Conservation (phyloP, 2,888 invertebrate genomes). For the Tiliacea citrago region DNA sequence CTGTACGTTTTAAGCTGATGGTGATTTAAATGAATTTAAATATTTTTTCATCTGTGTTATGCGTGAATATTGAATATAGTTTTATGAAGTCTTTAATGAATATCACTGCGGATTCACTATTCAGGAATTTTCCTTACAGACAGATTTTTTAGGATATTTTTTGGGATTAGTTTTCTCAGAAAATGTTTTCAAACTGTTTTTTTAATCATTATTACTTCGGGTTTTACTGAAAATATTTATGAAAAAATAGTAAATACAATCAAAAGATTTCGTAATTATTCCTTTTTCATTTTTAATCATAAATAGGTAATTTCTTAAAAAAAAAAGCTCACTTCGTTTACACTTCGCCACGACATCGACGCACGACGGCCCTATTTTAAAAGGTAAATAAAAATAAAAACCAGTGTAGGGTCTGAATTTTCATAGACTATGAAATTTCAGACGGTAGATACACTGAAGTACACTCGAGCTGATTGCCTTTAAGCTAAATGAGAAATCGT, state of each 20-base stretch:
- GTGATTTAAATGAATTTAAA: neutral
- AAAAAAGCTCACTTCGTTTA: neutral
- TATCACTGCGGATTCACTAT: too few species aligned
- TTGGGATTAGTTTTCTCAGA: neutral
- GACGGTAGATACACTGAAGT: conserved; percentile 24
- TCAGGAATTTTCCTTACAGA: too few species aligned
- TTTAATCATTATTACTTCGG: neutral
- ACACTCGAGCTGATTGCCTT: conserved; percentile 55
- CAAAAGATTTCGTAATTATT: neutral
- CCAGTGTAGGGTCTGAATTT: neutral
- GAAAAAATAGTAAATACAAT: neutral
- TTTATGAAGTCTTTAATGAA: too few species aligned
- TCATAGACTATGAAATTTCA: conserved; percentile 29
- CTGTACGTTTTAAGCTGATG: neutral
- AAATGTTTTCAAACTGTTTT: neutral
- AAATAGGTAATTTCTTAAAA: neutral
- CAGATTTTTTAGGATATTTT: too few species aligned
- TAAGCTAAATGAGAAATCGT: conserved; percentile 57
- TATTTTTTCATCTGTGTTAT: neutral
- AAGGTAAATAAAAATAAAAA: conserved; percentile 40
- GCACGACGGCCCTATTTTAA: conserved; percentile 6
- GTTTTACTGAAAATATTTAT: neutral
- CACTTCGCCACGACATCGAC: neutral
- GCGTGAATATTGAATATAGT: neutral
- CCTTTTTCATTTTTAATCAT: neutral